These are phyloP conservation scores for Ceratosolen fusciceps DNA, from an alignment of 1,140 invertebrate species.

Conservation along the genomic window DNA sequence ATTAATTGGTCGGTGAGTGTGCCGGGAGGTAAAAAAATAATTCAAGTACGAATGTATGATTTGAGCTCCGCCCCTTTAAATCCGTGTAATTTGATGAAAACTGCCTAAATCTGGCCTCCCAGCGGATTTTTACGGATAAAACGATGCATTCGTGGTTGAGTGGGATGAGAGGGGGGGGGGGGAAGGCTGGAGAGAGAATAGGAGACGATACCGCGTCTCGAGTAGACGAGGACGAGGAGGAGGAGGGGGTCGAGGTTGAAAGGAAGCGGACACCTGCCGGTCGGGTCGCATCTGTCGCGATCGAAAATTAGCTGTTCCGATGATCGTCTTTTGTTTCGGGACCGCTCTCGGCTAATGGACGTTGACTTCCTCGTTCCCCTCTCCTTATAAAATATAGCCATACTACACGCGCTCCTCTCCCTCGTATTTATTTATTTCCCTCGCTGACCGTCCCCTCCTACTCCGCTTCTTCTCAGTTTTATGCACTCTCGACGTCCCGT, in stretches of 20 bases:
- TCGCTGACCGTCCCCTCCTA: neutral
- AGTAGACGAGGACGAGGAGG: neutral
- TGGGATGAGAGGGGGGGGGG: no score
- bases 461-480: neutral
- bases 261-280: neutral
- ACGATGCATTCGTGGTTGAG: no score
- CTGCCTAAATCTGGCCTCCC: no score
- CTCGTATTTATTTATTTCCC: neutral
- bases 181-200: no score
- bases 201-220: no score
- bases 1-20: no score
- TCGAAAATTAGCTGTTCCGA: constrained; percentile 44
- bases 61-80: no score
- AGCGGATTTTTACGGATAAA: no score
- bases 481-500: neutral
- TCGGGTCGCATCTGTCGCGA: constrained; percentile 46
- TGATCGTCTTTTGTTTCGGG: constrained; percentile 27
- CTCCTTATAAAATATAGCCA: neutral
- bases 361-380: constrained; percentile 12
- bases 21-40: no score
- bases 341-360: neutral
- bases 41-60: no score
- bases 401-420: neutral
- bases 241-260: neutral
- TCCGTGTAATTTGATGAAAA: no score